phyloP scores from a whole-genome alignment of 1,140 invertebrate genomes.

The Melitaea cinxia region DNA sequence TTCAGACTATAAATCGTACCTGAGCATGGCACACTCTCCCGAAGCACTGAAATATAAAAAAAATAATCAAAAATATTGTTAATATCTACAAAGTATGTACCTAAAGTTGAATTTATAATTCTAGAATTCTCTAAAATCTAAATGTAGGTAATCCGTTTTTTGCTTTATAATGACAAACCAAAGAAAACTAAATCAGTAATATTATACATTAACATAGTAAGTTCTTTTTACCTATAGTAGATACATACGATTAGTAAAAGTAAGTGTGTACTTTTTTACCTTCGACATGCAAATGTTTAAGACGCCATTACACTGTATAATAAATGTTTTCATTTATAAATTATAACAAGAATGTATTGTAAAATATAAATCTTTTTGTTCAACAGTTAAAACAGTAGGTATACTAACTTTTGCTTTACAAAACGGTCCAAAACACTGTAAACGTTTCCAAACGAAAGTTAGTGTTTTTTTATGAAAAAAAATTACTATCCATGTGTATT shows the following conservation, averaged over 20 bases:
- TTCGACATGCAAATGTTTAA: constrained; percentile 48
- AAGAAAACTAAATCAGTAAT: too few relatives aligned
- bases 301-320: constrained; percentile 44
- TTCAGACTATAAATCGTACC: constrained; percentile 13
- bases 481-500: too few relatives aligned
- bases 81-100: too few relatives aligned
- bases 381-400: background rate
- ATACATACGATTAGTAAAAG: background rate
- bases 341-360: constrained; percentile 9
- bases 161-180: too few relatives aligned
- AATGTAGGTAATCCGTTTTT: too few relatives aligned
- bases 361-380: background rate
- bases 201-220: too few relatives aligned
- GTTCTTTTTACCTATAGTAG: too few relatives aligned
- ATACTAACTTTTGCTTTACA: constrained; percentile 39
- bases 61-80: background rate
- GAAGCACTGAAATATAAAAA: constrained; percentile 22
- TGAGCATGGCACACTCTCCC: constrained; percentile 26
- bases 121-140: too few relatives aligned
- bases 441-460: constrained; percentile 5
- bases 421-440: constrained; percentile 46
- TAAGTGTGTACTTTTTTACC: constrained; percentile 31
- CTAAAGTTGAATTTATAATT: too few relatives aligned
- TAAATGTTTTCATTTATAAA: background rate
- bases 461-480: background rate